phyloP scores from a whole-genome alignment of 2,113 vertebrate species.

The Bungarus multicinctus region DNA sequence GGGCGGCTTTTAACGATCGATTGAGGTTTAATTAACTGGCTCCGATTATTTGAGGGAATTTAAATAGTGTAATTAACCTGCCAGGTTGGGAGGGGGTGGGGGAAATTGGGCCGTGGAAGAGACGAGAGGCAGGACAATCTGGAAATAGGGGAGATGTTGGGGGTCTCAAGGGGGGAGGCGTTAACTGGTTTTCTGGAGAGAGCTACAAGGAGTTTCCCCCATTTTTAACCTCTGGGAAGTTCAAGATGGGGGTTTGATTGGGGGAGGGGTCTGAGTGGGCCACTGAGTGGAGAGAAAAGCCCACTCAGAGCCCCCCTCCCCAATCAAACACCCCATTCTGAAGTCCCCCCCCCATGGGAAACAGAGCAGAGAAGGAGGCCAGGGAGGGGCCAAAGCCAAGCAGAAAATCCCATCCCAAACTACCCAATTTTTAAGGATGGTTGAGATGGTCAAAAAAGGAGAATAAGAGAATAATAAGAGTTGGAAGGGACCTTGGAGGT shows the following conservation, averaged over 20 bases:
- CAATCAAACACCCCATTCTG: too few relatives aligned
- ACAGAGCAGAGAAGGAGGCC: too few relatives aligned
- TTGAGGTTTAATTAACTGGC: conserved; percentile 36
- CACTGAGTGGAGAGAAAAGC: too few relatives aligned
- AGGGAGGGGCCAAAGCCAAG: background rate
- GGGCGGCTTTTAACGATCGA: conserved; percentile 33
- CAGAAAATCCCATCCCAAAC: background rate
- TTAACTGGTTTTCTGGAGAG: background rate
- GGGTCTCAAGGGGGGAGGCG: too few relatives aligned
- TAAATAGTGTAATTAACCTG: conserved; percentile 34
- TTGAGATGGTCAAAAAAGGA: background rate
- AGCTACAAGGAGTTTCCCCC: background rate
- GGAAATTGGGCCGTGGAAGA: background rate
- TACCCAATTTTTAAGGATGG: background rate
- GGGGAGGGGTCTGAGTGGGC: background rate
- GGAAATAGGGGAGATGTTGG: background rate
- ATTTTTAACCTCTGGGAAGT: too few relatives aligned
- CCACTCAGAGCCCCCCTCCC: too few relatives aligned
- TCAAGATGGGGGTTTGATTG: too few relatives aligned
- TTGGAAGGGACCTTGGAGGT: too few relatives aligned
- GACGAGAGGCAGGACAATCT: background rate
- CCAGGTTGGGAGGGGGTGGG: background rate
- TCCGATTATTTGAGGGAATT: conserved; percentile 33
- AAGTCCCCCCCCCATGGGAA: too few relatives aligned
- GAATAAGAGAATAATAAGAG: background rate